These are phyloP conservation scores for Phaonia tiefii DNA, from an alignment of 2,888 invertebrate species.

Conservation along the genomic window DNA sequence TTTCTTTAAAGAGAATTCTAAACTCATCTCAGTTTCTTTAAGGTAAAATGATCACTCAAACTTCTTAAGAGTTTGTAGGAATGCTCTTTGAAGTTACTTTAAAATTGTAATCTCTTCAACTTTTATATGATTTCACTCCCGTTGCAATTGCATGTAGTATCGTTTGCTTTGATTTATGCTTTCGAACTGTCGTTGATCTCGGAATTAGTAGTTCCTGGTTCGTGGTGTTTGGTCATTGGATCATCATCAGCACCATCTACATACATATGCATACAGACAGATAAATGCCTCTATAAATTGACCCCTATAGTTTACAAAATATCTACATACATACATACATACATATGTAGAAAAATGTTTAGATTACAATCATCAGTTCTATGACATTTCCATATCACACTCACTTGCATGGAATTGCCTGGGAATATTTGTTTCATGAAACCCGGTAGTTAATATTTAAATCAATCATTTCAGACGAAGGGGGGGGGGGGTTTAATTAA, in stretches of 20 bases:
- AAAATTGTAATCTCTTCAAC: background rate
- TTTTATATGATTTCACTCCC: background rate
- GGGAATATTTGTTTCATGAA: background rate
- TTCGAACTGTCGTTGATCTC: slow-evolving; percentile 47
- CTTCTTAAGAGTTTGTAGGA: slow-evolving; percentile 17
- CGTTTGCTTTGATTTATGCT: slow-evolving; percentile 47
- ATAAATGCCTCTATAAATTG: slow-evolving; percentile 60
- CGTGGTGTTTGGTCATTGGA: background rate
- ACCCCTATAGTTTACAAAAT: slow-evolving; percentile 57
- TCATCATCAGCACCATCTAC: too few relatives aligned
- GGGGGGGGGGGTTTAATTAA: background rate
- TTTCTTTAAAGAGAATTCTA: background rate
- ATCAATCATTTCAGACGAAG: slow-evolving; percentile 11
- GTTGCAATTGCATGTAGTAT: slow-evolving; percentile 27
- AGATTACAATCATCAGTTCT: slow-evolving; percentile 3
- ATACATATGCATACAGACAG: too few relatives aligned
- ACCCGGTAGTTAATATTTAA: slow-evolving; percentile 39
- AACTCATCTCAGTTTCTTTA: background rate
- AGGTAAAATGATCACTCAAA: background rate
- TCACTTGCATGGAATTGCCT: slow-evolving; percentile 4
- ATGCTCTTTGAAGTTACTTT: slow-evolving; percentile 47
- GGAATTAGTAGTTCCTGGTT: slow-evolving; percentile 38
- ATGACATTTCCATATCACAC: slow-evolving; percentile 19
- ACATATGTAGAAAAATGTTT: slow-evolving; percentile 3
- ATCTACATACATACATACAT: slow-evolving; percentile 32